Percentiles rank a stretch among this genome's conserved stretches.
phyloP scores from a whole-genome alignment of 2,888 invertebrate genomes.

The Synanthedon myopaeformis region DNA sequence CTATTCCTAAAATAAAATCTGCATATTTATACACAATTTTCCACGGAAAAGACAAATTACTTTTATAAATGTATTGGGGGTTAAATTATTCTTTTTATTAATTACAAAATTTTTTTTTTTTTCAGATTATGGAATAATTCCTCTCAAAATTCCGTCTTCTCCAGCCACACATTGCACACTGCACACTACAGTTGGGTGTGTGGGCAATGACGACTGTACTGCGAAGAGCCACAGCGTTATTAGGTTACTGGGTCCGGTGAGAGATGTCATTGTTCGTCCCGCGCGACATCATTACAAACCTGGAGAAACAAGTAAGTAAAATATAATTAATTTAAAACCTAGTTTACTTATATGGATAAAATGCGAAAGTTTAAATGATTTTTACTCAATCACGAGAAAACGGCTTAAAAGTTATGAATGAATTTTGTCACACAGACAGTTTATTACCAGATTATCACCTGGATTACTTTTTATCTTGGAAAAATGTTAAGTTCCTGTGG shows the following conservation, averaged over 20 bases:
- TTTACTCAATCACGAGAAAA: no score
- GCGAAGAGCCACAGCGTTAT: slow-evolving; percentile 72
- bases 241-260: slow-evolving; percentile 72
- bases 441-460: no score
- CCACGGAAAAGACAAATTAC: no score
- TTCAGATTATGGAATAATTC: slow-evolving; percentile 74
- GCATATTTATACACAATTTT: no score
- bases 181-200: slow-evolving; percentile 73
- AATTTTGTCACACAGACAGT: no score
- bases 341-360: no score
- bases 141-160: slow-evolving; percentile 71
- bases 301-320: slow-evolving; percentile 73
- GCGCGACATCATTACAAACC: slow-evolving; percentile 73
- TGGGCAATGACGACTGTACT: slow-evolving; percentile 64
- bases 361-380: no score
- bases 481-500: no score
- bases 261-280: slow-evolving; percentile 75
- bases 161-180: slow-evolving; percentile 71
- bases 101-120: slow-evolving; percentile 18
- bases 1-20: no score
- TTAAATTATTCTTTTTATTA: background rate
- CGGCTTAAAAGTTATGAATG: no score
- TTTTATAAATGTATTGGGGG: background rate
- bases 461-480: no score
- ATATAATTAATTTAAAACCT: background rate